Evolutionary conservation across 2,113 vertebrate species (phyloP).

Genomic region (Alethe diademata): DNA sequence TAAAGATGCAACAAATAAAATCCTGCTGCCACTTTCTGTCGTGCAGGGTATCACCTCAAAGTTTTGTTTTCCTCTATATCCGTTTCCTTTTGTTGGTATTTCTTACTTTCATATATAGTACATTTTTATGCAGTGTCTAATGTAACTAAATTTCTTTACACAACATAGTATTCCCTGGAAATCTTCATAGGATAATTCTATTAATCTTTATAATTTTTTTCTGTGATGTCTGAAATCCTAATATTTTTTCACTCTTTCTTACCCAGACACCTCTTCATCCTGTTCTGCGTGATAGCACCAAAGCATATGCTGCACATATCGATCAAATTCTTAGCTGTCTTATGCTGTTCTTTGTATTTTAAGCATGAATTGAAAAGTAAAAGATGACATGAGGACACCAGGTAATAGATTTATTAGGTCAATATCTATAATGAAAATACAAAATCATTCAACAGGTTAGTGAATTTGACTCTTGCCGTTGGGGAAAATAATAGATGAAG

Average conservation of each 20-base stretch:
- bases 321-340: background rate
- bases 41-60: background rate
- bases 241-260: background rate
- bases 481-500: background rate
- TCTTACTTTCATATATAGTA: background rate
- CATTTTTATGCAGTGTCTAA: background rate
- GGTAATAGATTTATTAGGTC: background rate
- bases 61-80: background rate
- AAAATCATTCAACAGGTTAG: background rate
- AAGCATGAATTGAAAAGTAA: background rate
- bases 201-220: background rate
- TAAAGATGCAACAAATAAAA: background rate
- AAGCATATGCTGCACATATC: background rate
- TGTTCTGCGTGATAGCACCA: background rate
- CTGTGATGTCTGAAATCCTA: background rate
- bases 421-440: background rate
- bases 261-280: background rate
- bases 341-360: background rate
- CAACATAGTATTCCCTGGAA: background rate
- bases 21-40: background rate
- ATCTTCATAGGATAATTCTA: background rate
- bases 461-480: background rate
- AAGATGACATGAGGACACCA: background rate
- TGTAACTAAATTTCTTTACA: background rate
- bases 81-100: background rate